A percentile compares a stretch with the other conserved stretches of the same genome.
phyloP scores from a whole-genome alignment of 2,888 invertebrate species.

The Priocnemis perturbator region DNA sequence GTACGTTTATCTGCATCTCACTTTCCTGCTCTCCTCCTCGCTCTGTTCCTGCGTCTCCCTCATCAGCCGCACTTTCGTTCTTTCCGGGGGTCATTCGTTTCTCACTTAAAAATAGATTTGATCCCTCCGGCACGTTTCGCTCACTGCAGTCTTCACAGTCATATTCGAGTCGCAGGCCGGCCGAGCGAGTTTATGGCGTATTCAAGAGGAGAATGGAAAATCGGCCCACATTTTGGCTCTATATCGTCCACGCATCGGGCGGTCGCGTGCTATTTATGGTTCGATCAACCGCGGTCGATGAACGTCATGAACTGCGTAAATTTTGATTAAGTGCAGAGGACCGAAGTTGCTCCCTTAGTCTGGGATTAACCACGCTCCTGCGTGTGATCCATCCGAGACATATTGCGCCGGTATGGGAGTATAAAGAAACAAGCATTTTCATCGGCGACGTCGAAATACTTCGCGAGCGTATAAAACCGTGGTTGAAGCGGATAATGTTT shows the following conservation, averaged over 20 bases:
- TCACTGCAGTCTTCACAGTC: slow-evolving; percentile 7
- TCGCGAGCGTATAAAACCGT: too few relatives aligned
- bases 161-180: slow-evolving; percentile 14
- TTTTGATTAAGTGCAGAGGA: too few relatives aligned
- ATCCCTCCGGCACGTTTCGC: slow-evolving; percentile 29
- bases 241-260: slow-evolving; percentile 15
- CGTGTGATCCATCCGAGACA: too few relatives aligned
- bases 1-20: slow-evolving; percentile 4
- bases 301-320: background rate
- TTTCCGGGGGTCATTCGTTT: slow-evolving; percentile 30
- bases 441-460: too few relatives aligned
- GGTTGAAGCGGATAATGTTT: too few relatives aligned
- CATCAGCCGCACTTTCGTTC: background rate
- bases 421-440: too few relatives aligned
- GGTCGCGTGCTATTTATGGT: slow-evolving; percentile 28
- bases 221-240: slow-evolving; percentile 36
- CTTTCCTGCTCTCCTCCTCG: background rate
- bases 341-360: too few relatives aligned
- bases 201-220: slow-evolving; percentile 37
- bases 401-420: too few relatives aligned
- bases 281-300: slow-evolving; percentile 19
- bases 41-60: slow-evolving; percentile 5
- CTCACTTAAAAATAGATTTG: slow-evolving; percentile 50
- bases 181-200: slow-evolving; percentile 35
- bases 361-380: too few relatives aligned